Percentiles rank a stretch among this genome's conserved stretches.
Evolutionary conservation across 2,797 vertebrate species (phyloP).

Genomic region (Rhincodon typus): DNA sequence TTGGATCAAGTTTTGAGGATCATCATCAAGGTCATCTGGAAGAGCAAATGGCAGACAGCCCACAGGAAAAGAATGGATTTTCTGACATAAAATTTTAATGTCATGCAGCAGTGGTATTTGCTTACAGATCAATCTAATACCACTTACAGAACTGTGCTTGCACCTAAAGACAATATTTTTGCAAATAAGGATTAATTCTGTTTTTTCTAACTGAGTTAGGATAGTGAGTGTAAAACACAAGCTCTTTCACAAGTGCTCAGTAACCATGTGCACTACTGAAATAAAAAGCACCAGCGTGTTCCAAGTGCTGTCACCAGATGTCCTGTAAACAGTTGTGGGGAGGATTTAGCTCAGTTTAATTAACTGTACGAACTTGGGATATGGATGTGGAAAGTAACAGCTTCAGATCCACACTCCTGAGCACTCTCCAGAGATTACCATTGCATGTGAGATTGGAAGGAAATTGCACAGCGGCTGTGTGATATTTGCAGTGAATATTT

Average conservation of each 20-base stretch:
- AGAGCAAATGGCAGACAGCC: neutral
- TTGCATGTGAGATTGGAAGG: neutral
- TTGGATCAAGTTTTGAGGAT: neutral
- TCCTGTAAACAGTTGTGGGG: neutral
- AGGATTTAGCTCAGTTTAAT: neutral
- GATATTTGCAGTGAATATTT: neutral
- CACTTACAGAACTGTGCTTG: neutral
- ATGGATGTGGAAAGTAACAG: too few relatives aligned
- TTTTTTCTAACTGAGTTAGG: neutral
- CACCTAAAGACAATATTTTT: neutral
- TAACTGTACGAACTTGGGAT: neutral
- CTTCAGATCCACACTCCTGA: neutral
- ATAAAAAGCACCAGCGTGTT: neutral
- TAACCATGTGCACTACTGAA: neutral
- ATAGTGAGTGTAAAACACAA: neutral
- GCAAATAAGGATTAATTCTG: neutral
- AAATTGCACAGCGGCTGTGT: neutral
- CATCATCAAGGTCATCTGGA: neutral
- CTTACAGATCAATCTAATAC: neutral
- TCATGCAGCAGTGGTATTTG: neutral
- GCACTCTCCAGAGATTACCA: too few relatives aligned
- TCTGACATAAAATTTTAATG: neutral
- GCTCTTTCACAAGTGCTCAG: neutral
- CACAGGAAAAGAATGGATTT: neutral
- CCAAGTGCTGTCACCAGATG: neutral